phyloP scores from a whole-genome alignment of 2,113 vertebrate genomes.

The Charina bottae region DNA sequence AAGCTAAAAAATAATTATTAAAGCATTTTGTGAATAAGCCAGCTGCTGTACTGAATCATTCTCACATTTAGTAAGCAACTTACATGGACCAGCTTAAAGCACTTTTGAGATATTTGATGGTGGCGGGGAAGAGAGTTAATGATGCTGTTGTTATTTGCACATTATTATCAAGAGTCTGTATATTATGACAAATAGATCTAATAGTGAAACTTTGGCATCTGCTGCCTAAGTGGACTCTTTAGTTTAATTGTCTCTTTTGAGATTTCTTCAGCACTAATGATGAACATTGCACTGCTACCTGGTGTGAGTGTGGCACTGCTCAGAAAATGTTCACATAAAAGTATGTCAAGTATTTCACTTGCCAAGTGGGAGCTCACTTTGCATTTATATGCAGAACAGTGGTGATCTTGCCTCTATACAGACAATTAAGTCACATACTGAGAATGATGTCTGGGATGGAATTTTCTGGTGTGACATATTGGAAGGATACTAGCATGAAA shows the following conservation, averaged over 20 bases:
- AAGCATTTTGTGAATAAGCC: background rate
- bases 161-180: conserved; percentile 26
- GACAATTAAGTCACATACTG: background rate
- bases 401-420: background rate
- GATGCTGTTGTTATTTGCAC: conserved; percentile 20
- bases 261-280: conserved; percentile 20
- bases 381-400: conserved; percentile 6
- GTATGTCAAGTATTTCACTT: background rate
- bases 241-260: conserved; percentile 47
- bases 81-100: conserved; percentile 4
- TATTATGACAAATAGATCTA: conserved; percentile 37
- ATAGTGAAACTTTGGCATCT: conserved; percentile 34
- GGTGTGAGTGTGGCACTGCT: background rate
- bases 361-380: background rate
- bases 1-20: background rate
- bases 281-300: background rate
- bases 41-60: conserved; percentile 15
- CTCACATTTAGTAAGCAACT: conserved; percentile 26
- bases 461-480: conserved; percentile 33
- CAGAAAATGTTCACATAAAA: conserved; percentile 10
- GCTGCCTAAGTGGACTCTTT: conserved; percentile 38
- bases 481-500: background rate
- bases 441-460: background rate
- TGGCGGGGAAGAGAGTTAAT: conserved; percentile 29
- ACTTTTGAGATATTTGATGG: background rate